Base-by-base conservation (phyloP, 2,797 vertebrate genomes). In the Sphenopsis melanotis region DNA sequence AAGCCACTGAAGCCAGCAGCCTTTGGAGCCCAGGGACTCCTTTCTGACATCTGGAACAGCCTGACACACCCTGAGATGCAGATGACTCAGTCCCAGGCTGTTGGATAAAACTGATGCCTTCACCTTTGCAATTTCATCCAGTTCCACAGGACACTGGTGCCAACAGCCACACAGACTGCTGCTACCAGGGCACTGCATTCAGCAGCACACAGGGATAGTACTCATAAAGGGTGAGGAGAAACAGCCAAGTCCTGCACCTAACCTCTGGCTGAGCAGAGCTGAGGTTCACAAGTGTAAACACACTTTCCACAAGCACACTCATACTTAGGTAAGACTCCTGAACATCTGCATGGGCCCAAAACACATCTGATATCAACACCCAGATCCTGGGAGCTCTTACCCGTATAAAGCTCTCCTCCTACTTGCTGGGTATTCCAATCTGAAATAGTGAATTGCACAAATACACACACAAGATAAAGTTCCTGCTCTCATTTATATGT, bases 121-220 rank as follows among this genome's bases (percentile, higher is more conserved):
- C 9, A 22, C 1, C 1, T 81, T 65, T 53, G n/a, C 6, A 49
- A 52, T 9, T 32, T 20, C 12, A 34, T 56, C 13, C 6, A 32
- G 24, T 37, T 65, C 24, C 32, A 30, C 3, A 15, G 20, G 21
- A 34, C 20, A 23, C 11, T 1, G 3, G 44, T 44, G 41, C 14
- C 12, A 47, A 6, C 24, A 44, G 24, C 7, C 1, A 2, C 29
- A 22, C 11, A 30, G 23, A 6, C 27, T 49, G 61, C 20, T 57
- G 32, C 37, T 7, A 8, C 9, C 41, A 55, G 11, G 5, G 3
- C 10, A 4, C 39, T 34, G 27, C 15, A 2, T 19, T 42, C 42
- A 74, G 15, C 34, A 69, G 23, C 52, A 66, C 4, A 3, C 20
- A 32, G 0, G 1, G 15, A 8, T 4, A 10, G 6, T 6, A 17